phyloP scores from a whole-genome alignment of 2,113 vertebrate species.

The Ciconia stormi region DNA sequence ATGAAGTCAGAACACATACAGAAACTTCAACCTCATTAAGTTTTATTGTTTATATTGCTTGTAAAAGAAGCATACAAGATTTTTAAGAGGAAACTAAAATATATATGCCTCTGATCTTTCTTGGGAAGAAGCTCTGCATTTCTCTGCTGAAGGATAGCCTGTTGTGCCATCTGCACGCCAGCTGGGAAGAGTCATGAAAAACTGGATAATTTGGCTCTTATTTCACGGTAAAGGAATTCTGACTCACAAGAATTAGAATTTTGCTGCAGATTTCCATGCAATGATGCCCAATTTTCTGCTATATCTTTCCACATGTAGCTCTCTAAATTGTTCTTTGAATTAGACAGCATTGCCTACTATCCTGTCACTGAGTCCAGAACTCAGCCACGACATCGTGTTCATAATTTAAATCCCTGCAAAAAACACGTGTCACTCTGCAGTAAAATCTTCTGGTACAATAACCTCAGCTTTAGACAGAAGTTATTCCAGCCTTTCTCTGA shows the following conservation, averaged over 20 bases:
- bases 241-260: background rate
- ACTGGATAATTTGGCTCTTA: background rate
- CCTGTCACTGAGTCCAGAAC: background rate
- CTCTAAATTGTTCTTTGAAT: background rate
- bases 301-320: background rate
- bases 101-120: background rate
- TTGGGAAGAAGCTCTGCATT: background rate
- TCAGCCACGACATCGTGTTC: background rate
- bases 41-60: background rate
- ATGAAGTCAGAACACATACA: background rate
- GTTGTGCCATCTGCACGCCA: background rate
- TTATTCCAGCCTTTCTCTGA: background rate
- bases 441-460: background rate
- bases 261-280: background rate
- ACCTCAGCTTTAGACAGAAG: background rate
- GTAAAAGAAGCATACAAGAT: background rate
- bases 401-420: constrained; percentile 7
- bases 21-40: background rate
- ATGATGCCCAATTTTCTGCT: background rate
- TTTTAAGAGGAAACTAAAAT: background rate
- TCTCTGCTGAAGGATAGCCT: background rate
- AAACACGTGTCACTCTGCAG: background rate
- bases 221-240: background rate
- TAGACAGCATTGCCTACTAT: background rate
- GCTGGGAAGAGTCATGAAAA: background rate